Base-by-base conservation (phyloP, 2,113 vertebrate species). In the Neodontobutis hainanensis region DNA sequence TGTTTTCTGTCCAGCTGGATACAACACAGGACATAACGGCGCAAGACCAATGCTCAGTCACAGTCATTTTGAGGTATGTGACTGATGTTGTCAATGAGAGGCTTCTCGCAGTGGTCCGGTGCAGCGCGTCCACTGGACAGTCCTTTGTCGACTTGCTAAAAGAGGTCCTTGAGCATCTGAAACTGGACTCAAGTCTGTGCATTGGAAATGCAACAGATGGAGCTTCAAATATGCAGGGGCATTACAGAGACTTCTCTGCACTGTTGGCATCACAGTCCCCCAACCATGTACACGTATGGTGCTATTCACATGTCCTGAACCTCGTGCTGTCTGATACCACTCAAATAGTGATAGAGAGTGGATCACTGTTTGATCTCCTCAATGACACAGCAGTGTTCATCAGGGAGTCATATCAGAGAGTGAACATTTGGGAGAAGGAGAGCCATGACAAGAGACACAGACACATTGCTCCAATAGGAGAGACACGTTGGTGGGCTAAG, bases 101-200 rank as follows among this genome's bases (percentile, higher is more conserved):
- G 65, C 44, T 12, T 52, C 40, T 10, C 38, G 15, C 5, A 65
- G 1, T 50, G 4, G 34, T 55, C 14, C 35, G 9, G 58, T 83
- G 62, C 52, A 46, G 44, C 36, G 44, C 62, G 40, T 68, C 70
- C 12, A 73, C 76, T 34, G 70, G 65, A 3, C 11, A 79, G 48
- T 51, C 44, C 43, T 78, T 78, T 76, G 65, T 78, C 5, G 51
- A 51, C 46, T 65, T 49, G n/a, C 15, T 46, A 45, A 70, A 32
- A 11, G 58, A 47, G 5, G 45, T 47, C 4, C 11, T 62, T 44
- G 16, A 78, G 32, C n/a, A 32, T 15, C n/a, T 52, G 65, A 65
- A 35, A 27, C 35, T 27, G 50, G 12, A 51, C 43, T 34, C 52
- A 32, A 34, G 27, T 46, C 69, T 32, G 36, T 78, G 50, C 10